phyloP scores from a whole-genome alignment of 2,888 invertebrate species.

The Dichetophora obliterata region DNA sequence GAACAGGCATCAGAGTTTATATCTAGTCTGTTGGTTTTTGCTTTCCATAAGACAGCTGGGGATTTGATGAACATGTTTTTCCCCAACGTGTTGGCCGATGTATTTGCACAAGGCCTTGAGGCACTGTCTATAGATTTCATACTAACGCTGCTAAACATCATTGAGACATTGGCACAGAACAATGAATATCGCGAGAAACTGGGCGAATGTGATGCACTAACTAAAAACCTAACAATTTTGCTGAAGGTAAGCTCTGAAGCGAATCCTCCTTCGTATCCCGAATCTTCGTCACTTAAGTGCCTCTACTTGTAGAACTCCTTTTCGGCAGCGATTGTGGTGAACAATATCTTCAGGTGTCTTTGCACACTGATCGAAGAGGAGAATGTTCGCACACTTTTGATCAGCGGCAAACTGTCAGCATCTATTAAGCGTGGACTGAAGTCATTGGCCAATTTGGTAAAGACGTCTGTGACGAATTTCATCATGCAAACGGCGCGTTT shows the following conservation, averaged over 20 bases:
- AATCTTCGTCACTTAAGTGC: neutral
- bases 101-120: constrained; percentile 52
- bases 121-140: constrained; percentile 57
- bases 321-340: constrained; percentile 55
- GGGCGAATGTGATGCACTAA: constrained; percentile 44
- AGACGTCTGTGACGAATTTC: constrained; percentile 63
- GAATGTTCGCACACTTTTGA: constrained; percentile 51
- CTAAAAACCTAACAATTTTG: constrained; percentile 53
- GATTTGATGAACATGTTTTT: constrained; percentile 48
- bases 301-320: constrained; percentile 46
- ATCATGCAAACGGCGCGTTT: constrained; percentile 63
- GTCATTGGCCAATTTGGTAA: constrained; percentile 59
- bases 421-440: constrained; percentile 60
- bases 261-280: neutral
- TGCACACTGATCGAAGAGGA: constrained; percentile 59
- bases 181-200: constrained; percentile 54
- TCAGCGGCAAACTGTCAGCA: constrained; percentile 52
- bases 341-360: constrained; percentile 62
- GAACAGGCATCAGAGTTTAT: constrained; percentile 58
- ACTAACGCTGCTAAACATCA: constrained; percentile 53
- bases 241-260: constrained; percentile 56
- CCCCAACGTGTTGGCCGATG: constrained; percentile 43
- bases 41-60: constrained; percentile 52
- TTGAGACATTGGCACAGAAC: constrained; percentile 59
- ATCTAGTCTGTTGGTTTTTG: constrained; percentile 50